Evolutionary conservation across 2,888 invertebrate genomes (phyloP), one percentile per base, ranked within the genome.

Genomic region (Mechanitis messenoides): DNA sequence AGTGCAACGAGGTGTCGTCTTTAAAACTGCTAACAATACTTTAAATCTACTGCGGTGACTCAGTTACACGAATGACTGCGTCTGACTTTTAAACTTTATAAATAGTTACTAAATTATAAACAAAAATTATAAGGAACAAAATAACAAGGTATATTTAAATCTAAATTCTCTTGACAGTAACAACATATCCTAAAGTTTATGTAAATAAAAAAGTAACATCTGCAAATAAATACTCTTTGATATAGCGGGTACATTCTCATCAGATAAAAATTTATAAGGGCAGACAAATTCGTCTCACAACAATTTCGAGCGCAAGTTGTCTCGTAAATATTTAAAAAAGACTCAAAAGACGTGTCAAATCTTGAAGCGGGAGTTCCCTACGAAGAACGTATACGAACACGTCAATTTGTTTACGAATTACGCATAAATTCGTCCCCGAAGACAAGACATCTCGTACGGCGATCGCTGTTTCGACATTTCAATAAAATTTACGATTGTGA

Each of bases 341-440:
- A 74, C 75, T 80, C 79, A 81, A 83, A 20, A 84, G 83, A 84
- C 80, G 82, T 82, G 87, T 86, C 86, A 85, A 82, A 77, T 84
- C 83, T 77, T 83, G 79, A 84, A 82, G 79, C 75, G 75, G 73
- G 73, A 74, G 76, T 77, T 78, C 79, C 81, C 81, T 82, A 83
- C 82, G 85, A 83, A 83, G 84, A 79, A 76, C 75, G 79, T 80
- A 78, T 70, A 78, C 80, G 81, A 81, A 81, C 75, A 85, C 84
- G 87, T 89, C 89, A 88, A 89, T 90, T 90, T 89, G 89, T 89
- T 84, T 89, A 89, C 85, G 86, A 87, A 88, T 89, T 87, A 89
- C 85, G 87, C 84, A 88, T 89, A 89, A 89, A 90, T 87, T 87
- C 89, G 86, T 89, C 86, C 85, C 85, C 76, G 77, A 81, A 84